Base-by-base conservation (phyloP, 2,113 vertebrate genomes). In the Polypterus bichir region DNA sequence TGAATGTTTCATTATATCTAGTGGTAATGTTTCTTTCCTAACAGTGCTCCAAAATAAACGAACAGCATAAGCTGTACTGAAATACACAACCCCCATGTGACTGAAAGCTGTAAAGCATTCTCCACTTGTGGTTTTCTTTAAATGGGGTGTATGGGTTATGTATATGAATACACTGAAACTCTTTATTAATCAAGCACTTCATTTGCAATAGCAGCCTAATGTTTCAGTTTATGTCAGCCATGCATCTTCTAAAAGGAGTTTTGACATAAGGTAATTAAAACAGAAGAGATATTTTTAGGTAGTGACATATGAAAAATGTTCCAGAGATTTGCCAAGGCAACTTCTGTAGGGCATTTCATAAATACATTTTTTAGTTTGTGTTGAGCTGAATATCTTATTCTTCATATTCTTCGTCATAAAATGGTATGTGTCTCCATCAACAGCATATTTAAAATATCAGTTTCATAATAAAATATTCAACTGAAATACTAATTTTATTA, bases 81-180 rank as follows among this genome's bases (percentile, higher is more conserved):
- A 97, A 92, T 80, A 89, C 83, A 91, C 88, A 93, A 91, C 86
- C 91, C 92, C 89, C 92, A 88, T 88, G 92, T 93, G 92, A 94
- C 89, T 88, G 87, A 80, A 91, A 91, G 90, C 87, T 88, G 90
- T 89, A 88, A 89, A 91, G 91, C 90, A 86, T 92, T 91, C 91
- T 91, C 88, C 88, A 86, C 83, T 92, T 93, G 89, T 75, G 90
- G 87, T 89, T 90, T 89, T 79, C 86, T 88, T 91, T 85, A 91
- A 92, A 88, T 84, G 87, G 88, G 86, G 87, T 91, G 92, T 90
- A 85, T 86, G 88, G 92, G 92, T 91, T 88, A 89, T 90, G 88
- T 91, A 89, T 90, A 88, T 86, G 83, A 87, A 91, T 89, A 94
- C 90, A 92, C 83, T 91, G 87, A 82, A 80, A 85, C 89, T 93